Conservation (phyloP, 2,888 invertebrate species). For the Micoletzkya japonica region DNA sequence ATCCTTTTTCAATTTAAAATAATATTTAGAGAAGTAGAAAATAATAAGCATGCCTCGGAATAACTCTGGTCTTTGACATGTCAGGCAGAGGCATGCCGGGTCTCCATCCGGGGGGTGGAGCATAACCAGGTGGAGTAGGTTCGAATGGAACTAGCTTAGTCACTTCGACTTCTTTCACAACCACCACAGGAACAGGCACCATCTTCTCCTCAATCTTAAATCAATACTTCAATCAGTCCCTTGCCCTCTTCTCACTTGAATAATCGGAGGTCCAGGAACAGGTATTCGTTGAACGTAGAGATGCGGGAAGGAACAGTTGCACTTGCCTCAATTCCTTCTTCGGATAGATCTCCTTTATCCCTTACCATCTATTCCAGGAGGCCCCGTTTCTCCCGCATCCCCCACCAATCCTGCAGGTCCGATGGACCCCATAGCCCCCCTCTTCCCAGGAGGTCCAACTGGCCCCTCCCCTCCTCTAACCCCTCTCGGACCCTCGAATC, state of each 20-base stretch:
- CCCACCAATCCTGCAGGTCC: conserved; percentile 52
- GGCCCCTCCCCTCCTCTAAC: conserved; percentile 36
- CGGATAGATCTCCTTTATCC: background rate
- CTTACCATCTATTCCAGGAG: conserved; percentile 48
- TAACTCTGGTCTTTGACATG: conserved; percentile 39
- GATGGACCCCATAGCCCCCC: conserved; percentile 49
- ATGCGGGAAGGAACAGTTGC: conserved; percentile 61
- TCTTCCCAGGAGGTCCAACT: conserved; percentile 51
- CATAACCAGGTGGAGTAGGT: conserved; percentile 63
- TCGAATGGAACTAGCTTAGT: conserved; percentile 59
- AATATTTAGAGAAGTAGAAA: background rate
- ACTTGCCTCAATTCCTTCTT: conserved; percentile 37
- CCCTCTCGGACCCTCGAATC: conserved; percentile 49
- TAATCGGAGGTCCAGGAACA: conserved; percentile 61
- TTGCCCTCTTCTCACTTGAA: conserved; percentile 39
- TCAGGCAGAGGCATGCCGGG: conserved; percentile 62
- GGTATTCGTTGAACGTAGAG: conserved; percentile 60
- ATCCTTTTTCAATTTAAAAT: background rate
- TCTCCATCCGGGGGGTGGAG: conserved; percentile 57
- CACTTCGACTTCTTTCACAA: conserved; percentile 62
- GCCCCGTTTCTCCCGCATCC: conserved; percentile 52
- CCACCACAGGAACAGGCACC: conserved; percentile 61
- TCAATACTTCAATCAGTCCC: background rate
- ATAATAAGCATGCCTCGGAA: conserved; percentile 42
- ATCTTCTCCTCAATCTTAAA: conserved; percentile 55